Evolutionary conservation across 2,888 invertebrate genomes (phyloP), one percentile per base, ranked within the genome.

Genomic region (Nineta flava): DNA sequence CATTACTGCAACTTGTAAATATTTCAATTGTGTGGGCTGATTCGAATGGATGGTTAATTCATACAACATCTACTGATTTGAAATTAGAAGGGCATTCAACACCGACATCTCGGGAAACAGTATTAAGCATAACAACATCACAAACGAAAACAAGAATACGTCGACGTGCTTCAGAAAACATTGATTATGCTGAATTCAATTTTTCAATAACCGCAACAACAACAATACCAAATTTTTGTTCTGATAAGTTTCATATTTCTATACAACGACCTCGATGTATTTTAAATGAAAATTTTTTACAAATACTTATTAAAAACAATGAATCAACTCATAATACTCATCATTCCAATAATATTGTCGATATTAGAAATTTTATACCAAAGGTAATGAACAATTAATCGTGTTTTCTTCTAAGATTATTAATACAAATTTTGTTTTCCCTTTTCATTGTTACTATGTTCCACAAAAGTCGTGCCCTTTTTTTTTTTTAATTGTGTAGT

Each of bases 1-100:
- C 88, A 81, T 87, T 87, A 10, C 77, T 90, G 16, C 86, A 87
- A 61, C 75, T 90, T 49, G 82, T 83, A 60, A 83, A 87, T 60
- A 71, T 83, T 56, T 79, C 77, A 6, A 72, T 75, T 50, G 69
- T 85, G 62, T 62, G 79, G 62, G 69, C 76, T 52, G 71, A 75
- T 51, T 77, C 77, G 46, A 79, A 78, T 17, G 79, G 79, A 9
- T 85, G 81, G 76, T 69, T 81, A 19, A 68, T 84, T 3, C 82
- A 83, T 58, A 79, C 80, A 2, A 79, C 79, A 3, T 82, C 85
- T 0, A 76, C 77, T 41, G 84, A 79, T 57, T 65, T 83, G 3
- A 76, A 76, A 61, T 66, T 83, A 48, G 83, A 83, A 71, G 77
- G 76, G 1, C 81, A 81, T 55, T 75, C 81, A 49, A 81, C 79